phyloP scores from a whole-genome alignment of 1,140 invertebrate genomes.

The Stratiolaelaps scimitus region DNA sequence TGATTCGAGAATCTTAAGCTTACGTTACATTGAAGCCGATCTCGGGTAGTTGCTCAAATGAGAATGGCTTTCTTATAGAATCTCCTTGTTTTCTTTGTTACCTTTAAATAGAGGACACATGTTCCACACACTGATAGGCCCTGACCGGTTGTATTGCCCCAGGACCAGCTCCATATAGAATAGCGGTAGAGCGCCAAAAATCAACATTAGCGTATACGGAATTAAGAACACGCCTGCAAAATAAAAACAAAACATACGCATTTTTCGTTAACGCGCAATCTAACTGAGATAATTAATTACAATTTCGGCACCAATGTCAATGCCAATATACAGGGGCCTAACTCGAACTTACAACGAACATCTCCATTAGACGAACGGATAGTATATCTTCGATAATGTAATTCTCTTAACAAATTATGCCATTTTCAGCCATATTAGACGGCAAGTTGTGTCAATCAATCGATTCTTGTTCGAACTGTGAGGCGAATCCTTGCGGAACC shows the following conservation, averaged over 20 bases:
- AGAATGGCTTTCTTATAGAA: too few species aligned
- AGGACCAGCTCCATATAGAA: slow-evolving; percentile 51
- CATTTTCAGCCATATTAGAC: too few species aligned
- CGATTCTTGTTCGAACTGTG: slow-evolving; percentile 20
- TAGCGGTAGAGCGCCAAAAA: slow-evolving; percentile 48
- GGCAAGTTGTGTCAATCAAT: not conserved
- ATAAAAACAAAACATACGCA: slow-evolving; percentile 30
- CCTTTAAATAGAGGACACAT: slow-evolving; percentile 45
- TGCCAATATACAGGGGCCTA: too few species aligned
- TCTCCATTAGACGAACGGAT: too few species aligned
- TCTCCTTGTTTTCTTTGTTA: too few species aligned
- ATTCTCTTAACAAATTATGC: too few species aligned
- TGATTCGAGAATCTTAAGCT: not conserved
- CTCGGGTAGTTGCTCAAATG: too few species aligned
- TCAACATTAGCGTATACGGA: slow-evolving; percentile 48
- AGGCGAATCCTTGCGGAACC: slow-evolving; percentile 29
- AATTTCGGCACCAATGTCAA: too few species aligned
- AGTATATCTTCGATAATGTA: too few species aligned
- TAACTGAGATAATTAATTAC: too few species aligned
- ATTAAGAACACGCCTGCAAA: slow-evolving; percentile 50
- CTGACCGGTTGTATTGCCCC: slow-evolving; percentile 44
- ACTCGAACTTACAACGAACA: too few species aligned
- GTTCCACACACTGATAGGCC: slow-evolving; percentile 44
- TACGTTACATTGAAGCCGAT: not conserved
- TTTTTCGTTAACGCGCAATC: too few species aligned